Percentiles rank a stretch among this genome's conserved stretches.
Evolutionary conservation across 92 coral and sea anemone species (phyloP).

Genomic region (Epizoanthus illoricatus): DNA sequence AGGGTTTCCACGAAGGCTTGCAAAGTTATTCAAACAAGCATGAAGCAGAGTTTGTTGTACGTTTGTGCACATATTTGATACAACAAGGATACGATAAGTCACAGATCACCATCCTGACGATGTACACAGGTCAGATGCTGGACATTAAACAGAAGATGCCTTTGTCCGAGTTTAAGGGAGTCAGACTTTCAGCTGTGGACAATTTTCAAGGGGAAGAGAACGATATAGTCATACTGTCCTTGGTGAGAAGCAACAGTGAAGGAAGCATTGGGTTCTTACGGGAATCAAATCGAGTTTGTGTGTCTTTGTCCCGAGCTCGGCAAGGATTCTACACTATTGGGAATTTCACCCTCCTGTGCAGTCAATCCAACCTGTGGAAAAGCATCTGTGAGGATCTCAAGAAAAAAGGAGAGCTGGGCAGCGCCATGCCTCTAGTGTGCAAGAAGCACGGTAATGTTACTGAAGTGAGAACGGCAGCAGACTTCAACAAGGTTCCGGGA

Average conservation of each 20-base stretch:
- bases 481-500: constrained; percentile 43
- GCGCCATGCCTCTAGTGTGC: constrained; percentile 41
- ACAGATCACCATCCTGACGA: constrained; percentile 67
- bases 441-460: constrained; percentile 46
- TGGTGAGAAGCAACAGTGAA: constrained; percentile 70
- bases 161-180: constrained; percentile 39
- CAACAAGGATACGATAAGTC: constrained; percentile 53
- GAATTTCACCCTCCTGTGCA: constrained; percentile 54
- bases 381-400: constrained; percentile 55
- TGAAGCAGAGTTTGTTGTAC: constrained; percentile 64
- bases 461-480: constrained; percentile 43
- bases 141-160: constrained; percentile 61
- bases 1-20: constrained; percentile 42
- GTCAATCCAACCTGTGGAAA: constrained; percentile 53
- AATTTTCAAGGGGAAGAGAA: constrained; percentile 82
- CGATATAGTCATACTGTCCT: constrained; percentile 67
- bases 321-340: constrained; percentile 73
- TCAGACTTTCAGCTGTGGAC: constrained; percentile 65
- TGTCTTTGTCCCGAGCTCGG: constrained; percentile 75
- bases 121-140: constrained; percentile 75
- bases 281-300: constrained; percentile 76
- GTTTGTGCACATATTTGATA: constrained; percentile 63
- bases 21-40: constrained; percentile 67
- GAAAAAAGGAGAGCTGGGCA: constrained; percentile 32
- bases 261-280: constrained; percentile 60